A percentile compares a stretch with the other conserved stretches of the same genome.
Evolutionary conservation across 2,113 vertebrate genomes (phyloP).

Genomic region (Urocolius indicus): DNA sequence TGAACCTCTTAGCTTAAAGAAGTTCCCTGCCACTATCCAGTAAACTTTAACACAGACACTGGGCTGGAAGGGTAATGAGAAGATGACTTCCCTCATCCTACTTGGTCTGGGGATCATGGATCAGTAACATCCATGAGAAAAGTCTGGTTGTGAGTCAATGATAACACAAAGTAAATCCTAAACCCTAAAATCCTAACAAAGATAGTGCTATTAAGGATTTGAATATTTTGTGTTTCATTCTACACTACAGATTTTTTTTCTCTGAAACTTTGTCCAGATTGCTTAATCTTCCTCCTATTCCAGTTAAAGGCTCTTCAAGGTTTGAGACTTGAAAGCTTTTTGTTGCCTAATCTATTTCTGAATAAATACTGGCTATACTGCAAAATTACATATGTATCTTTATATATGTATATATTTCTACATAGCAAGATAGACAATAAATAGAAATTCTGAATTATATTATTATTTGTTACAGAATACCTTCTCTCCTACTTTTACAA

Average conservation of each 20-base stretch:
- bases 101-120: not conserved
- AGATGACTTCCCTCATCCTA: not conserved
- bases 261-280: not conserved
- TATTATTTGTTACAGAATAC: not conserved
- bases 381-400: not conserved
- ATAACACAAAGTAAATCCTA: not conserved
- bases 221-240: not conserved
- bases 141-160: not conserved
- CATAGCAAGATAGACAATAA: not conserved
- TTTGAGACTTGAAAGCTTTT: not conserved
- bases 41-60: accelerated
- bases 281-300: not conserved
- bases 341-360: not conserved
- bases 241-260: not conserved
- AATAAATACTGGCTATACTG: not conserved
- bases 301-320: not conserved
- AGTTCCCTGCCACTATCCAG: not conserved
- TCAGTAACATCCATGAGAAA: not conserved
- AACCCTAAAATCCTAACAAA: no score
- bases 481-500: not conserved
- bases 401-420: no score
- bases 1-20: not conserved
- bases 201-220: no score
- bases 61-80: not conserved
- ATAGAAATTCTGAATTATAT: not conserved